Evolutionary conservation across 2,888 invertebrate species (phyloP), one percentile per base, ranked within the genome.

Genomic region (Noctua janthe): DNA sequence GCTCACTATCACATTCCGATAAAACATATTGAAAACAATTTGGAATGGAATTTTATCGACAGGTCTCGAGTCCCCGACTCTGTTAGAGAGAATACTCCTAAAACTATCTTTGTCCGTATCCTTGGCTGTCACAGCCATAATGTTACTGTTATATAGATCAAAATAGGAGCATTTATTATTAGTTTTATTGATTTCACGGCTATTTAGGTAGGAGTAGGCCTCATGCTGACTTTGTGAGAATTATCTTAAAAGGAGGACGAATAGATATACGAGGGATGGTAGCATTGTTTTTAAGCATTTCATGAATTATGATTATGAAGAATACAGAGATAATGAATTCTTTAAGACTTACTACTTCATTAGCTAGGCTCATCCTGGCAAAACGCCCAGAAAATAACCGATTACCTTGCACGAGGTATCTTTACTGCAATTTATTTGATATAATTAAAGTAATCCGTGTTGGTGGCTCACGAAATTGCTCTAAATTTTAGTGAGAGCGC

Each of bases 21-120:
- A 91, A 90, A 92, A 92, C 88, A 92, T 92, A 93, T 93, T 91
- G 93, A 91, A 92, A 93, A 92, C 92, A 91, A 93, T 94, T 94
- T 92, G 88, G 88, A 87, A 90, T 84, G 88, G 87, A 91, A 91
- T 92, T 92, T 91, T 91, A 90, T 81, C 88, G 88, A 90, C 90
- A 84, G 84, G 47, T 81, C 59, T 78, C 69, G 71, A 71, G 78
- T 73, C 47, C 49, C 71, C 80, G 56, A 78, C 73, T 80, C 66
- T 72, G 66, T 81, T 74, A 73, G 74, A 82, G 84, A 86, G 78
- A 88, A 88, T 91, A 83, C 79, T 83, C 72, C 71, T 74, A 70
- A 84, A 87, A 86, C 82, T 86, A 85, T 83, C 59, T 54, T 71
- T 69, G 82, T 78, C 43, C 35, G 54, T 78, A 70, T 74, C 62